Evolutionary conservation across 2,888 invertebrate genomes (phyloP), one percentile per base, ranked within the genome.

Genomic region (Acrobasis repandana): DNA sequence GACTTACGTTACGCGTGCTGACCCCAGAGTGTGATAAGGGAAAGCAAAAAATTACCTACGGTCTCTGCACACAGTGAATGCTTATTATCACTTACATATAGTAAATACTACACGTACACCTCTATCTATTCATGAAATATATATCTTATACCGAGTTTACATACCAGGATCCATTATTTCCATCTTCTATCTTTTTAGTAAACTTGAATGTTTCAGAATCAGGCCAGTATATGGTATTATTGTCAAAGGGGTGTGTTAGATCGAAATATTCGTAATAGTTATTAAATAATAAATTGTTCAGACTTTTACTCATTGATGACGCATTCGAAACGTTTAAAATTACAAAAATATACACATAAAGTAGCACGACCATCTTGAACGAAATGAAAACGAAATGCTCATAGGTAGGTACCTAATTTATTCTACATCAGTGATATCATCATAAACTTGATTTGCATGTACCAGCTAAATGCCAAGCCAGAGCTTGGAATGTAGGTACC

Each of bases 151-250:
- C 38, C 38, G 2, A 38, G 38, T 6, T 14, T 14, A 63, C 69
- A 64, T 56, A 69, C 69, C 66, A 67, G n/a, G 64, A 54, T 47
- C 65, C 67, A 43, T 63, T 61, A n/a, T 38, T 33, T 2, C 33
- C 16, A n/a, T 62, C 50, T 56, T 60, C 66, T 9, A 47, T 63
- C 47, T 65, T 66, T 33, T 66, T 66, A 36, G 65, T 66, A 56
- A 66, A 67, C 38, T 46, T 58, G 48, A 67, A 69, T 10, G 62
- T 56, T 59, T 60, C 58, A 11, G 46, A 20, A 9, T 62, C 48
- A 9, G 65, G 64, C 67, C 66, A 67, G 48, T 67, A 66, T 8
- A 67, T 47, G 5, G 67, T 69, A 9, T 62, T 11, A 46, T 67
- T 61, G 38, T 68, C 61, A 49, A 66, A 68, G 10, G 66, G 58